Percentiles rank a stretch among this genome's conserved stretches.
phyloP scores from a whole-genome alignment of 2,113 vertebrate species.

The Silurus meridionalis region DNA sequence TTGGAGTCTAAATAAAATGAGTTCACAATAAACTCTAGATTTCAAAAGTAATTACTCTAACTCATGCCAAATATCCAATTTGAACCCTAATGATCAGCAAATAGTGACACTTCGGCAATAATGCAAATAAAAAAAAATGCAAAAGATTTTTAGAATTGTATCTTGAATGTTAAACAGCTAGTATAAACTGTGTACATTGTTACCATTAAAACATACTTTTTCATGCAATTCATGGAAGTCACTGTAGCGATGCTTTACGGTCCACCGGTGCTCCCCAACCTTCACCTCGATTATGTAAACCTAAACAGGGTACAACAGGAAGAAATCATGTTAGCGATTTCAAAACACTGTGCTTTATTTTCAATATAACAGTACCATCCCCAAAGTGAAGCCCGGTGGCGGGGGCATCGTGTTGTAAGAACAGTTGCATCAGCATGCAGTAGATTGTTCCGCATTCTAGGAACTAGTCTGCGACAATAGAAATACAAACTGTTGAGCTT shows the following conservation, averaged over 20 bases:
- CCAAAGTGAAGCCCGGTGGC: not conserved
- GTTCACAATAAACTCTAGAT: not conserved
- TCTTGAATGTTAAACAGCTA: not conserved
- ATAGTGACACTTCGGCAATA: not conserved
- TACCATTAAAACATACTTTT: constrained; percentile 75
- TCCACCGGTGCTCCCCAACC: constrained; percentile 87
- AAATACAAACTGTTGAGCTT: not conserved
- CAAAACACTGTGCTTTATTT: not conserved
- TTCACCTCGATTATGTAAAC: constrained; percentile 93
- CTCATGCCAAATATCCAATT: not conserved
- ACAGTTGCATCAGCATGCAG: not conserved
- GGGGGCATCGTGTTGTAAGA: not conserved
- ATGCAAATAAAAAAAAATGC: not conserved
- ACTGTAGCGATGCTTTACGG: constrained; percentile 94
- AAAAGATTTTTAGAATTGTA: not conserved
- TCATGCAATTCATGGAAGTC: constrained; percentile 96
- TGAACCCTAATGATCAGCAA: not conserved
- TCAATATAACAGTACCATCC: no score
- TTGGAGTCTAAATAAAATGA: not conserved
- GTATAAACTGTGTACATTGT: not conserved
- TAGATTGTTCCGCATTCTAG: not conserved
- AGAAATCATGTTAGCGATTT: not conserved
- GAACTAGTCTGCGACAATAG: not conserved
- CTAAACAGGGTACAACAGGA: constrained; percentile 65
- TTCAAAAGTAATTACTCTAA: not conserved